Evolutionary conservation across 2,888 invertebrate genomes (phyloP).

Genomic region (Piscicola geometra): DNA sequence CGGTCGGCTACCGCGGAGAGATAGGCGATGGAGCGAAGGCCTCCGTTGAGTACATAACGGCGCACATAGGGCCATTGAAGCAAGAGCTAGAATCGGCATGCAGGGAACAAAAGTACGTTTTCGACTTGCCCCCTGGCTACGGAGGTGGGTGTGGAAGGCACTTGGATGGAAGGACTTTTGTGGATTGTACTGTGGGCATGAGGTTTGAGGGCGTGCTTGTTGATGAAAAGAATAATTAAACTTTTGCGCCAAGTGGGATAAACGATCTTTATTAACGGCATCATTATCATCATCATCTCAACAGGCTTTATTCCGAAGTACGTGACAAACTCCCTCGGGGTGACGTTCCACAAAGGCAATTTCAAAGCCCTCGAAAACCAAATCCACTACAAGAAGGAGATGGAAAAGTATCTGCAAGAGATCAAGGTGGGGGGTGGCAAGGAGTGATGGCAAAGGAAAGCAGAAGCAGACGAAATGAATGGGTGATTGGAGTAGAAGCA

Average conservation of each 20-base stretch:
- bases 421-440: neutral
- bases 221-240: too few species aligned
- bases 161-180: too few species aligned
- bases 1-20: slow-evolving; percentile 1
- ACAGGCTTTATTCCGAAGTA: slow-evolving; percentile 25
- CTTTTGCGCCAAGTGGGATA: neutral
- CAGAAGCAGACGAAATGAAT: too few species aligned
- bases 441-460: too few species aligned
- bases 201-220: neutral
- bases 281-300: neutral
- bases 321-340: slow-evolving; percentile 7
- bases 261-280: too few species aligned
- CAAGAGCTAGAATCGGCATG: neutral
- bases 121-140: slow-evolving; percentile 27
- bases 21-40: neutral
- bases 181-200: neutral
- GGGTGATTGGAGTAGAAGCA: too few species aligned
- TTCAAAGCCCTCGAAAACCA: slow-evolving; percentile 27
- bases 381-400: neutral
- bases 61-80: neutral
- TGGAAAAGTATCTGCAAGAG: neutral
- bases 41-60: neutral
- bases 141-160: slow-evolving; percentile 10
- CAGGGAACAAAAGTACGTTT: slow-evolving; percentile 21
- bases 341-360: slow-evolving; percentile 19